A percentile compares a stretch with the other conserved stretches of the same genome.
phyloP scores from a whole-genome alignment of 2,797 vertebrate genomes.

The Argyrosomus regius region DNA sequence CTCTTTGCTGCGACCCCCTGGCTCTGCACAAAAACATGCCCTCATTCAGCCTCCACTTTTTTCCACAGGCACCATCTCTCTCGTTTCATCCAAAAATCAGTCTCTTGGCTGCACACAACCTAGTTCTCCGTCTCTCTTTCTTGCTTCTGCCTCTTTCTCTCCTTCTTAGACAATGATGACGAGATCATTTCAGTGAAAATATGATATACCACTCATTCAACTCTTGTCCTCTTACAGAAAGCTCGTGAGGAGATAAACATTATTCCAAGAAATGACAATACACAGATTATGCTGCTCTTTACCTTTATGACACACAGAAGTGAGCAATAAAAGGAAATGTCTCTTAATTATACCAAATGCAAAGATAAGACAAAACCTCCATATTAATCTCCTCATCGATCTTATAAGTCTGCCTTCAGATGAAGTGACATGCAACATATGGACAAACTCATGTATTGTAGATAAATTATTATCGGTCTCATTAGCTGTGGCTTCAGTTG shows the following conservation, averaged over 20 bases:
- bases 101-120: background rate
- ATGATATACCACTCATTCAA: slow-evolving; percentile 33
- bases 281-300: background rate
- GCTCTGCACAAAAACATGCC: slow-evolving; percentile 22
- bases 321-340: background rate
- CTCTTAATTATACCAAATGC: background rate
- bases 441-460: background rate
- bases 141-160: slow-evolving; percentile 9
- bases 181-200: slow-evolving; percentile 17
- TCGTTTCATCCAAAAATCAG: slow-evolving; percentile 51
- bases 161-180: background rate
- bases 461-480: background rate
- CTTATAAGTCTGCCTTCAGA: background rate
- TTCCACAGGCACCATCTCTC: slow-evolving; percentile 62
- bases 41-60: slow-evolving; percentile 63
- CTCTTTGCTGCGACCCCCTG: slow-evolving; percentile 49
- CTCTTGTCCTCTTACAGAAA: slow-evolving; percentile 37
- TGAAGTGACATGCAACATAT: background rate
- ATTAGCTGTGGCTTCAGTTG: background rate
- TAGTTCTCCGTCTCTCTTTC: slow-evolving; percentile 8
- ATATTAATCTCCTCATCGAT: background rate
- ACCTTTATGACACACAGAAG: slow-evolving; percentile 3
- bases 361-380: slow-evolving; percentile 8
- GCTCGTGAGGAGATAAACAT: slow-evolving; percentile 6
- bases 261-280: slow-evolving; percentile 35